Conservation (phyloP, 2,888 invertebrate species). For the Chesias legatella region DNA sequence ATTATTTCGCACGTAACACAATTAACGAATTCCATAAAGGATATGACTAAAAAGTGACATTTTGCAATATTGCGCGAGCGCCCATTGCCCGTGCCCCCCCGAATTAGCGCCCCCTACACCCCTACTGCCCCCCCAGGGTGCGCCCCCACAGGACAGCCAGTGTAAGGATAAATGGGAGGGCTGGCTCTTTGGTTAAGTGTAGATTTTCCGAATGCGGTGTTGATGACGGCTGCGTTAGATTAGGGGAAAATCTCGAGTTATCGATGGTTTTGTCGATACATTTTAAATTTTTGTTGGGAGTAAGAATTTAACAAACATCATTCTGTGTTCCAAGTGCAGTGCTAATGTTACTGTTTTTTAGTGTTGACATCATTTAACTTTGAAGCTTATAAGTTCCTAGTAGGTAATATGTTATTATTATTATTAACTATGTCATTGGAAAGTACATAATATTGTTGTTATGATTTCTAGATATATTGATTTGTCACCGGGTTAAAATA, state of each 20-base stretch:
- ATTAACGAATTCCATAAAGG: conserved; percentile 43
- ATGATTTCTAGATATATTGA: too few relatives aligned
- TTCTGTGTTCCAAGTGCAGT: too few relatives aligned
- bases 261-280: conserved; percentile 47
- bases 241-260: conserved; percentile 32
- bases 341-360: too few relatives aligned
- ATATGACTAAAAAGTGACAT: conserved; percentile 55
- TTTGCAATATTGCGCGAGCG: conserved; percentile 59
- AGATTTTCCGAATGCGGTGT: conserved; percentile 81
- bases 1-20: too few relatives aligned
- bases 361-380: too few relatives aligned
- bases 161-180: conserved; percentile 81
- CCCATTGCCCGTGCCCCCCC: conserved; percentile 70
- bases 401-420: too few relatives aligned
- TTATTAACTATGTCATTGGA: too few relatives aligned
- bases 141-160: conserved; percentile 66
- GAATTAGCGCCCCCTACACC: conserved; percentile 52
- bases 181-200: conserved; percentile 81
- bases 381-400: too few relatives aligned
- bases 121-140: conserved; percentile 22
- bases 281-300: too few relatives aligned
- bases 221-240: conserved; percentile 70
- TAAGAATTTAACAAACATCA: too few relatives aligned
- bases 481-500: too few relatives aligned
- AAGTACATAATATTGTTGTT: too few relatives aligned